phyloP scores from a whole-genome alignment of 2,888 invertebrate species.

The Epinotia brunnichana region DNA sequence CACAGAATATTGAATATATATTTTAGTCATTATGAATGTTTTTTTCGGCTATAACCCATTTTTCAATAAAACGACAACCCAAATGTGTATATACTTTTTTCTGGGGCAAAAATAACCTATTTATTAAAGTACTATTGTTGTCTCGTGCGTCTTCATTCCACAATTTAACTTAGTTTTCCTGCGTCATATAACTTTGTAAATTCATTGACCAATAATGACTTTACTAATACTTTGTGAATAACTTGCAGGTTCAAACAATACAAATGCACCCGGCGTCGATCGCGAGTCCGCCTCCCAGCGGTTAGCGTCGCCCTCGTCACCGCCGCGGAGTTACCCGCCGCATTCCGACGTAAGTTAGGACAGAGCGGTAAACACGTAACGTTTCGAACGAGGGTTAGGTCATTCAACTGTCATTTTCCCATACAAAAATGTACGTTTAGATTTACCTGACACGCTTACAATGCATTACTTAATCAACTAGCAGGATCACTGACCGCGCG shows the following conservation, averaged over 20 bases:
- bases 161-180: background rate
- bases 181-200: background rate
- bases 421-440: too few species aligned
- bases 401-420: too few species aligned
- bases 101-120: background rate
- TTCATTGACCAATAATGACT: background rate
- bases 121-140: background rate
- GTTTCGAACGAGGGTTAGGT: too few species aligned
- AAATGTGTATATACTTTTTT: background rate
- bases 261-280: slow-evolving; percentile 49
- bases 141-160: background rate
- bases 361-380: too few species aligned
- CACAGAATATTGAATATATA: too few species aligned
- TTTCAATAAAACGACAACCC: too few species aligned
- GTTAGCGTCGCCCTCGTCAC: slow-evolving; percentile 65
- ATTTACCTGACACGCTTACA: too few species aligned
- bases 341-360: slow-evolving; percentile 69
- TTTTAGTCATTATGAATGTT: too few species aligned
- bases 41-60: too few species aligned
- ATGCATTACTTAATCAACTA: too few species aligned
- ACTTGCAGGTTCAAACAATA: slow-evolving; percentile 30
- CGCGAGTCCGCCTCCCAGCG: slow-evolving; percentile 60
- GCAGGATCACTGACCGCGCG: background rate
- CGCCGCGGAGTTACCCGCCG: slow-evolving; percentile 58
- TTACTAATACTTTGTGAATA: background rate